Base-by-base conservation (phyloP, 2,113 vertebrate genomes). In the Pygoscelis antarcticus region DNA sequence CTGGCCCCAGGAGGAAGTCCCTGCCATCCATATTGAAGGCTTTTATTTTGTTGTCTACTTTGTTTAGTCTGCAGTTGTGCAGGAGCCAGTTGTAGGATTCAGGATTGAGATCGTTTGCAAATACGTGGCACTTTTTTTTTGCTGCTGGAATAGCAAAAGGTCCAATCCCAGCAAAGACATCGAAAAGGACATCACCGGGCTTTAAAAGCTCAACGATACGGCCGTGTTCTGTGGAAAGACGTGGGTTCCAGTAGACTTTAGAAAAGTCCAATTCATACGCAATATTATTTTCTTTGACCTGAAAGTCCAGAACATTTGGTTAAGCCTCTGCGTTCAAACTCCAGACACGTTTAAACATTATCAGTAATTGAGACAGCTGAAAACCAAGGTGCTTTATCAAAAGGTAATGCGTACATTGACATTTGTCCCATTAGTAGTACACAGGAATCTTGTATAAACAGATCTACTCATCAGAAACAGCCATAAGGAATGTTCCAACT, bases 21-120 rank as follows among this genome's bases (percentile, higher is more conserved):
- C 99, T 97, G 69, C 99, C 99, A 7, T 99, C 99, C 98, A 99
- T 96, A 96, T 99, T 99, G 92, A 99, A 99, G 0, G 84, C 96
- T 65, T 97, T 96, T 25, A 99, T 97, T 84, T 96, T 99, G 60
- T 87, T 74, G 36, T 98, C 98, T 54, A 99, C 99, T 97, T 99
- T 99, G 98, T 99, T 99, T 49, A 99, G 97, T 83, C 97, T 99
- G 97, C 99, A 98, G 94, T 99, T 99, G 98, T 99, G 99, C 96
- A 98, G 96, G 10, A 99, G 98, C 99, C 99, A 99, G 62, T 89
- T 93, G 97, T 99, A 98, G 34, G 99, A 99, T 47, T 99, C 99
- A 0, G 99, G 99, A 97, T 99, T 99, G 55, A 99, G 99, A 93
- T 99, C 99, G 2, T 99, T 99, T 70, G 99, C 99, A 25, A 99